Conservation (phyloP, 2,113 vertebrate genomes). For the Falcunculus frontatus region DNA sequence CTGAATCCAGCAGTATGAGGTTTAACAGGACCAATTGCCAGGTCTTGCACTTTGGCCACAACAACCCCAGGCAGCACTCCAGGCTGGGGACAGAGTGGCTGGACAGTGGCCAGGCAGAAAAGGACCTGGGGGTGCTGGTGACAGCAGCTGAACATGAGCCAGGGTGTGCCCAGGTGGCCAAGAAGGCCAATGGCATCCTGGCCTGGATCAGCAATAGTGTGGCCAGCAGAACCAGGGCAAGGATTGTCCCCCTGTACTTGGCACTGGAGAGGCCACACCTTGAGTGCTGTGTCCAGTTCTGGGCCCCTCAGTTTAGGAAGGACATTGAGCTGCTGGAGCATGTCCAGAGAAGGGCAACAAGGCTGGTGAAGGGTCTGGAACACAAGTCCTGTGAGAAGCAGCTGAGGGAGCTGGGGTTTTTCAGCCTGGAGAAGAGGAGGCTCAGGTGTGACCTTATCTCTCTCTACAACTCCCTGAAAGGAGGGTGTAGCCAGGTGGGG, state of each 20-base stretch:
- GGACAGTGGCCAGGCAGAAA: neutral
- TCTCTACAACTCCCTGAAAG: neutral
- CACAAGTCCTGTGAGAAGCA: neutral
- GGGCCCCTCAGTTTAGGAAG: neutral
- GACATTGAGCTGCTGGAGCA: neutral
- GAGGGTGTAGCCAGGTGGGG: neutral
- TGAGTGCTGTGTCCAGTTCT: neutral
- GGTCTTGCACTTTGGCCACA: neutral
- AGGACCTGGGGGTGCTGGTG: neutral
- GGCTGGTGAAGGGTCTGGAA: neutral
- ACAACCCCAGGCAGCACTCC: neutral
- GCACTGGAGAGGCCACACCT: neutral
- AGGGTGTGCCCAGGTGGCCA: neutral
- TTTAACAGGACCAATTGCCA: neutral
- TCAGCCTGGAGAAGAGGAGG: neutral
- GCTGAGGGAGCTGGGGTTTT: neutral
- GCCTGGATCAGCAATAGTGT: neutral
- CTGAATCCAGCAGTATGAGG: fast-evolving
- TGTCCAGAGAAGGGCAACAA: neutral
- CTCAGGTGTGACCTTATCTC: neutral
- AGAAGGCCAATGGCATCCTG: neutral
- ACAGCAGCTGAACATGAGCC: neutral
- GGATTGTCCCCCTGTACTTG: fast-evolving
- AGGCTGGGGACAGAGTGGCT: neutral
- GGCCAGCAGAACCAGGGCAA: neutral